phyloP scores from a whole-genome alignment of 2,113 vertebrate genomes.

The Cephalopholis sonnerati region DNA sequence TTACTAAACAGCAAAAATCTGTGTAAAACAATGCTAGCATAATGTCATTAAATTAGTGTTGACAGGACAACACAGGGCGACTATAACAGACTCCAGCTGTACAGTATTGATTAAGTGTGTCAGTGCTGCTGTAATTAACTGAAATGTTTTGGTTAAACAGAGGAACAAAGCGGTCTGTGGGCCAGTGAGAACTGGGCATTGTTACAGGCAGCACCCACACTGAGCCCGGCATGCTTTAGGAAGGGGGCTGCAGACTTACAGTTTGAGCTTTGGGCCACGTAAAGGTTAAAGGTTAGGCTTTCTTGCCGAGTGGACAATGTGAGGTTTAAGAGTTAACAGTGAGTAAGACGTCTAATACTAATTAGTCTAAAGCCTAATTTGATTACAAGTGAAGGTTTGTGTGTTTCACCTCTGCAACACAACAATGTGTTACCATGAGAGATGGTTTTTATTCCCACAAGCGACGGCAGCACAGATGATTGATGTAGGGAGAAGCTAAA shows the following conservation, averaged over 20 bases:
- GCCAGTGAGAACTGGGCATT: slow-evolving; percentile 45
- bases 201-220: slow-evolving; percentile 63
- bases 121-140: not conserved
- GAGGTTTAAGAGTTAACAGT: slow-evolving; percentile 1
- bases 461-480: not conserved
- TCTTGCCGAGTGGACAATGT: slow-evolving; percentile 8
- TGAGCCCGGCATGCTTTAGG: slow-evolving; percentile 62
- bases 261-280: slow-evolving; percentile 21
- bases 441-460: not conserved
- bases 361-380: not conserved
- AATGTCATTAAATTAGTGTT: not conserved
- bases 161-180: slow-evolving; percentile 15
- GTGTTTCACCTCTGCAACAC: not conserved
- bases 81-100: not conserved
- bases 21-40: not conserved
- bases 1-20: not conserved
- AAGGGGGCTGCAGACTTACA: slow-evolving; percentile 57
- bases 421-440: not conserved
- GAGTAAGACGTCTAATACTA: not conserved
- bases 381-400: not conserved
- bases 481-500: not conserved
- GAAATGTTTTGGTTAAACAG: not conserved
- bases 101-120: not conserved
- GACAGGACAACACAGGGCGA: not conserved
- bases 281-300: slow-evolving; percentile 4